These are phyloP conservation scores for Drosophila melanosoma DNA, from an alignment of 2,888 invertebrate species.

Conservation along the genomic window DNA sequence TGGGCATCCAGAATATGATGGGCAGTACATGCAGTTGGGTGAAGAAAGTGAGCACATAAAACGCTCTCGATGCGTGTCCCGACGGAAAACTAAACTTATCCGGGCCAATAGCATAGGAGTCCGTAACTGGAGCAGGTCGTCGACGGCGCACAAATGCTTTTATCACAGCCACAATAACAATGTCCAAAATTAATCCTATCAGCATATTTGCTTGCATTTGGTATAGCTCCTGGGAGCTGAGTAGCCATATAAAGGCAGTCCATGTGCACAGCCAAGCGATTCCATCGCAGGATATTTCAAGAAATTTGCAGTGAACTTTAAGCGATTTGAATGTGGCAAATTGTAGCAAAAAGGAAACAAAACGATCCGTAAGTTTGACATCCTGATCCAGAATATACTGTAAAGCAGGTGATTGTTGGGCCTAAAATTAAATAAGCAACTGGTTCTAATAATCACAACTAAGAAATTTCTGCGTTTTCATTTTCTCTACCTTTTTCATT, in stretches of 20 bases:
- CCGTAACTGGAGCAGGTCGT: slow-evolving; percentile 90
- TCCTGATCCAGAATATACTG: slow-evolving; percentile 73
- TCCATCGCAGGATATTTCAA: slow-evolving; percentile 93
- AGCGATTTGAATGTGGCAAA: slow-evolving; percentile 79
- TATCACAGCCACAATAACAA: slow-evolving; percentile 90
- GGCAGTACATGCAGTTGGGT: slow-evolving; percentile 88
- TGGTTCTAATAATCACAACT: background rate
- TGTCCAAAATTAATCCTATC: slow-evolving; percentile 91
- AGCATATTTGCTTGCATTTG: slow-evolving; percentile 95
- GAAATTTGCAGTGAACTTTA: slow-evolving; percentile 78
- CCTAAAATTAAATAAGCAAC: slow-evolving; percentile 14
- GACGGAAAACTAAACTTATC: slow-evolving; percentile 97
- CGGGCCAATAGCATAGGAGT: slow-evolving; percentile 89
- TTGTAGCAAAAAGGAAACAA: slow-evolving; percentile 77
- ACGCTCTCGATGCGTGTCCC: slow-evolving; percentile 95
- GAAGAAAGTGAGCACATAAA: slow-evolving; percentile 91
- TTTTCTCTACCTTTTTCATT: slow-evolving; percentile 30
- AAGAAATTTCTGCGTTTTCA: background rate
- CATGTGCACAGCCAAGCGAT: slow-evolving; percentile 93
- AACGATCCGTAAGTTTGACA: slow-evolving; percentile 75
- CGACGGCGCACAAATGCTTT: slow-evolving; percentile 92
- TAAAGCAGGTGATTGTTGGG: slow-evolving; percentile 18
- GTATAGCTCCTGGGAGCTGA: slow-evolving; percentile 89
- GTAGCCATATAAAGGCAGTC: slow-evolving; percentile 91
- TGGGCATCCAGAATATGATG: slow-evolving; percentile 87